Conservation (phyloP, 2,797 vertebrate species). For the Morelia viridis region DNA sequence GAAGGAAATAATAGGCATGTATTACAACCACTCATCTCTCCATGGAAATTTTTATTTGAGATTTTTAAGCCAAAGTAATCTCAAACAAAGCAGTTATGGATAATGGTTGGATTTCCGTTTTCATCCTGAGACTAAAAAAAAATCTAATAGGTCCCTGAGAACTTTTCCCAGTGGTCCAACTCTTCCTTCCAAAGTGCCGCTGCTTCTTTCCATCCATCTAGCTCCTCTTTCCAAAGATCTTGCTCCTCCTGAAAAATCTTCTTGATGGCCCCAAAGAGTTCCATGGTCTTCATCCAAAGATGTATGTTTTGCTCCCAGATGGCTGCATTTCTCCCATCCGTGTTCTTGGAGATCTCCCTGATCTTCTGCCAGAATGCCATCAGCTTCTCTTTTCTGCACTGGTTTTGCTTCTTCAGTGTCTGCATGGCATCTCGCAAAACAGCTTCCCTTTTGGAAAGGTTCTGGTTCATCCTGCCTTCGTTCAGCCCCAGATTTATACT, state of each 20-base stretch:
- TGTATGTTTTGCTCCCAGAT: background rate
- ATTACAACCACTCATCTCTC: background rate
- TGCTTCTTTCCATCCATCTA: background rate
- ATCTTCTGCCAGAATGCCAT: background rate
- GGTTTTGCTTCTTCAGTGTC: constrained; percentile 11
- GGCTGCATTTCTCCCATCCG: constrained; percentile 7
- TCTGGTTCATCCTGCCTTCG: constrained; percentile 1
- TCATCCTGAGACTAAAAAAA: background rate
- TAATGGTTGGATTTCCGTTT: background rate
- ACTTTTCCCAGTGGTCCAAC: background rate
- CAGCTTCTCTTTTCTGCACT: constrained; percentile 18
- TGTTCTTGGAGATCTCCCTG: background rate
- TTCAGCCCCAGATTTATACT: background rate
- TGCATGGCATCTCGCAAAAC: constrained; percentile 22
- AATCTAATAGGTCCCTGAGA: background rate
- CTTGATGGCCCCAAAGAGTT: background rate
- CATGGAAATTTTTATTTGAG: background rate
- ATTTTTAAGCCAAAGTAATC: background rate
- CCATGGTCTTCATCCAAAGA: background rate
- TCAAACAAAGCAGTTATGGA: rapidly evolving
- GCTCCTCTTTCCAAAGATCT: background rate
- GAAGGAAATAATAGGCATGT: background rate
- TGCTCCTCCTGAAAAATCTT: background rate
- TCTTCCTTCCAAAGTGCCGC: background rate
- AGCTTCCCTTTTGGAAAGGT: constrained; percentile 11